Evolutionary conservation across 2,113 vertebrate species (phyloP), one percentile per base, ranked within the genome.

Genomic region (Lepidothrix coronata): DNA sequence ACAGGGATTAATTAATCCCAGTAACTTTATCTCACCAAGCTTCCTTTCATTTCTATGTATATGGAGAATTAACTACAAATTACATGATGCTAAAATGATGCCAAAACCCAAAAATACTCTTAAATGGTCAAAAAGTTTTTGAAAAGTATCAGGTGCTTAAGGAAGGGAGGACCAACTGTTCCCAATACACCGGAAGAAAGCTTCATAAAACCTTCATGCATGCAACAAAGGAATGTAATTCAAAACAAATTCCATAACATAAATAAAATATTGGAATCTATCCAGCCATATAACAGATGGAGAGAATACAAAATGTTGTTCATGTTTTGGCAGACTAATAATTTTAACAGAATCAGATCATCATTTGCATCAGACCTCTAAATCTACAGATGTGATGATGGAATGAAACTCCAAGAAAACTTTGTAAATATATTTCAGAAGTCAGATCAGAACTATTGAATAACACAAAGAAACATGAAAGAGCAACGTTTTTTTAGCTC

Each of bases 181-280:
- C 22, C 23, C 22, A 18, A 25, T 31, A 55, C 21, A 48, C 27
- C 7, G 39, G 58, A 65, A 74, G 25, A 80, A 93, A 83, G 28
- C 61, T 92, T 77, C 67, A 54, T n/a, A 79, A 81, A 78, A 49
- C 35, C 19, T 80, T 51, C 46, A 57, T 14, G n/a, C 22, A 72
- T 54, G 33, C 58, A 88, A 74, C 76, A 83, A 93, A 97, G 95
- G 30, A 88, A 91, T 49, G 28, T 77, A 81, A 95, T 75, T 94
- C 78, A 88, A 91, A 96, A 92, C 22, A 46, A 93, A 93, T 18
- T 76, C 44, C 41, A 39, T 62, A 87, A 82, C 55, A 93, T 87
- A 97, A 97, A 96, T 79, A 95, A 96, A 96, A 95, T 73, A 76
- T 39, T 48, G 84, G 78, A 83, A 76, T 74, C 49, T 79, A 59